Evolutionary conservation across 1,140 invertebrate genomes (phyloP).

Genomic region (Ridgeia piscesae): DNA sequence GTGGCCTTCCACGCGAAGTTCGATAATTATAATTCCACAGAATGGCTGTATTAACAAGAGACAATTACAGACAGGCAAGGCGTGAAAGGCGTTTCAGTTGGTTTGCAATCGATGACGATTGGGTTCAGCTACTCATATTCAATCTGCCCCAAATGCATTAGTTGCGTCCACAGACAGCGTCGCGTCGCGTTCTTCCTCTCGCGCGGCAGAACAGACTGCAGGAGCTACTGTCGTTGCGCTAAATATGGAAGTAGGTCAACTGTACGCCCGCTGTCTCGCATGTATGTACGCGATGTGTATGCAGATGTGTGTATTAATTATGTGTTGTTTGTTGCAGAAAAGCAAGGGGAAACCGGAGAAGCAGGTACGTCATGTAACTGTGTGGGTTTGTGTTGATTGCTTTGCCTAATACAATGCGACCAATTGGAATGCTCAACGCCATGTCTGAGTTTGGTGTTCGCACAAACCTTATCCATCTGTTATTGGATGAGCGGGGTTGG

Average conservation of each 20-base stretch:
- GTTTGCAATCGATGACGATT: not conserved
- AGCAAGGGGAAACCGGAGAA: not conserved
- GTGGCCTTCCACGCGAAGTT: not conserved
- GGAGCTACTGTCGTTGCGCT: not conserved
- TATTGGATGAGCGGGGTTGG: no score
- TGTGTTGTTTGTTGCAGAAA: not conserved
- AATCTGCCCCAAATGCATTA: not conserved
- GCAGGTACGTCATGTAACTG: not conserved
- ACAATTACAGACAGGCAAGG: not conserved
- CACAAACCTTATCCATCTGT: no score
- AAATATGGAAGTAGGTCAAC: not conserved
- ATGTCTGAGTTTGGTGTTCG: not conserved
- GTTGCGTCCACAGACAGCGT: not conserved
- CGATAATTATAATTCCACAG: not conserved
- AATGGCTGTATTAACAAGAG: not conserved
- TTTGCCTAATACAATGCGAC: not conserved
- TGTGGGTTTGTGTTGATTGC: not conserved
- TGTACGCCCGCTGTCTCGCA: not conserved
- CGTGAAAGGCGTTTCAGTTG: not conserved
- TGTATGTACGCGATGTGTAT: not conserved
- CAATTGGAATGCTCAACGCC: not conserved
- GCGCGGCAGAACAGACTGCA: not conserved
- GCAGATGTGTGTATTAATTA: not conserved
- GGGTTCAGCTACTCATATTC: not conserved
- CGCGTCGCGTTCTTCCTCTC: not conserved